These are phyloP conservation scores for Pissodes strobi DNA, from an alignment of 1,140 invertebrate genomes.

Conservation along the genomic window DNA sequence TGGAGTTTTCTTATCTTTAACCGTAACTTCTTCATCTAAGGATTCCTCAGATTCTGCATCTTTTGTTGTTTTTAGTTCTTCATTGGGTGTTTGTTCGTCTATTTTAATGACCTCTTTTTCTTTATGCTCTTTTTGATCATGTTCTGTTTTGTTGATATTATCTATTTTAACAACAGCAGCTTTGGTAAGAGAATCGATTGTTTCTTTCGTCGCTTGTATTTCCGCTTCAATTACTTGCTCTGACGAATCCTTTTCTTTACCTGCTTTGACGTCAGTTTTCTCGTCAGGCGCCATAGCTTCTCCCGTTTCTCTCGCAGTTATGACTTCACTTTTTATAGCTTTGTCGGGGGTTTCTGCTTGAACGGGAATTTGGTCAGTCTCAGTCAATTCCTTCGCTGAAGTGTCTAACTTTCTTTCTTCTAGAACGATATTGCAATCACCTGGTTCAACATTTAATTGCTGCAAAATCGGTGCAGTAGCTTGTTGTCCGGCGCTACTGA, in stretches of 20 bases:
- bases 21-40: slow-evolving; percentile 21
- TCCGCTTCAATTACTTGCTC: neutral
- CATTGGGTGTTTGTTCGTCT: neutral
- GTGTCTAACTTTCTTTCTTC: neutral
- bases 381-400: too few relatives aligned
- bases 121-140: neutral
- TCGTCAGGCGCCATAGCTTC: slow-evolving; percentile 3
- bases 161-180: neutral
- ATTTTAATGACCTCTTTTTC: neutral
- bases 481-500: too few relatives aligned
- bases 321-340: neutral
- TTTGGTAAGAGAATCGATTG: neutral
- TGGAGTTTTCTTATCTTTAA: slow-evolving; percentile 12
- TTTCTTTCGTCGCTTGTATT: neutral
- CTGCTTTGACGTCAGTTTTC: neutral
- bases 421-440: neutral
- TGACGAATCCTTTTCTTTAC: too few relatives aligned
- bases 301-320: slow-evolving; percentile 9
- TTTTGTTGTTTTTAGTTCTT: slow-evolving; percentile 7
- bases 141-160: neutral
- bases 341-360: neutral
- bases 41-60: slow-evolving; percentile 9
- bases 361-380: neutral
- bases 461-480: slow-evolving; percentile 9
- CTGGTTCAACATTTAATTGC: neutral